These are phyloP conservation scores for Campylomormyrus numenius DNA, from an alignment of 2,113 vertebrate genomes.

Conservation along the genomic window DNA sequence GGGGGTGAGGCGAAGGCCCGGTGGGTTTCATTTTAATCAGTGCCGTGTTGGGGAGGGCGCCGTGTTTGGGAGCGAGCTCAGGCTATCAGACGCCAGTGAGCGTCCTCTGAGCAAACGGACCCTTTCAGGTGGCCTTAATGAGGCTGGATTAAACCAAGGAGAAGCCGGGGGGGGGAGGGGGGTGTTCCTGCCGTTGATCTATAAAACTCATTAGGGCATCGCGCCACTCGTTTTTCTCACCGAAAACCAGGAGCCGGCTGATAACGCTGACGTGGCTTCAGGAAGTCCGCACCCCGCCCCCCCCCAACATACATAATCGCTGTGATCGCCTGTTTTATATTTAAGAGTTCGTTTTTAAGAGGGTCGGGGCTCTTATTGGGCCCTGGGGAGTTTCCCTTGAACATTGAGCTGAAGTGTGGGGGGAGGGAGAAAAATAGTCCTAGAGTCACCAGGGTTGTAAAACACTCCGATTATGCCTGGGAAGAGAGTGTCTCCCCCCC, in stretches of 20 bases:
- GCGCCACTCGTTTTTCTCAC: constrained; percentile 57
- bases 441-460: constrained; percentile 31
- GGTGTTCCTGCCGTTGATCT: constrained; percentile 61
- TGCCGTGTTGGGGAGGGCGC: neutral
- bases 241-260: neutral
- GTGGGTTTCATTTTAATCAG: constrained; percentile 38
- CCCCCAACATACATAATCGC: constrained; percentile 31
- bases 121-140: constrained; percentile 62
- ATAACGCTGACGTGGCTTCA: constrained; percentile 23
- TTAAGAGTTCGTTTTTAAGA: constrained; percentile 32
- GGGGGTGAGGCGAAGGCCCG: constrained; percentile 31
- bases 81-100: constrained; percentile 55
- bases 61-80: constrained; percentile 43
- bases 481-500: constrained; percentile 19
- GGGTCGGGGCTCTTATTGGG: constrained; percentile 35
- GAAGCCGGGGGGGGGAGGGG: constrained; percentile 51
- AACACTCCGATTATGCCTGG: constrained; percentile 25
- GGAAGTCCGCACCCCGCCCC: constrained; percentile 13
- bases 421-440: constrained; percentile 16
- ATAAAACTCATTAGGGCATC: constrained; percentile 68
- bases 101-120: constrained; percentile 49
- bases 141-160: constrained; percentile 66
- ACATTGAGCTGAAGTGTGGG: constrained; percentile 31
- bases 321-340: constrained; percentile 19
- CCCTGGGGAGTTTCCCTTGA: constrained; percentile 24